phyloP scores from a whole-genome alignment of 2,888 invertebrate genomes.

The Eulithis testata region DNA sequence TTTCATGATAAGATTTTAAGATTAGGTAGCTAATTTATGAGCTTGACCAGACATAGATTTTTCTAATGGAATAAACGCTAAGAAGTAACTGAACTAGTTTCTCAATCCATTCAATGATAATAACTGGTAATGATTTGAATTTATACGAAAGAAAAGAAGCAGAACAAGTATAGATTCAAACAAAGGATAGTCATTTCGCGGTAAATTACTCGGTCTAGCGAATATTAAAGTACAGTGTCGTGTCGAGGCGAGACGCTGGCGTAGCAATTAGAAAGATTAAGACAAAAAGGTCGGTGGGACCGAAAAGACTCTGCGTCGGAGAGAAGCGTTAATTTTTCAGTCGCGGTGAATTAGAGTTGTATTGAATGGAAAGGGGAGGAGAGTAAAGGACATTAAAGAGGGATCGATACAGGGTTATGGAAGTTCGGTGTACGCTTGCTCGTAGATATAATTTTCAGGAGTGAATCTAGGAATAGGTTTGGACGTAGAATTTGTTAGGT shows the following conservation, averaged over 20 bases:
- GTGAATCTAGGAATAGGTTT: slow-evolving; percentile 31
- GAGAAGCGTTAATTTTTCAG: slow-evolving; percentile 58
- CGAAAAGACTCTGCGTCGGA: slow-evolving; percentile 38
- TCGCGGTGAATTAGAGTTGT: slow-evolving; percentile 51
- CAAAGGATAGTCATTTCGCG: slow-evolving; percentile 42
- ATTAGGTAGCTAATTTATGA: neutral
- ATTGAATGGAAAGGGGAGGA: slow-evolving; percentile 38
- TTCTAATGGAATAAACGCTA: neutral
- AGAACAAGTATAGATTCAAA: slow-evolving; percentile 8
- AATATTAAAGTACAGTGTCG: slow-evolving; percentile 47
- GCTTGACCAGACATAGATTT: no score
- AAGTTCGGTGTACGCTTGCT: slow-evolving; percentile 30
- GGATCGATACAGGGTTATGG: slow-evolving; percentile 47
- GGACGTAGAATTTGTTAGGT: slow-evolving; percentile 12
- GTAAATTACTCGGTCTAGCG: slow-evolving; percentile 49
- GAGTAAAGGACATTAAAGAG: slow-evolving; percentile 30
- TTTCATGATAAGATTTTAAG: slow-evolving; percentile 11
- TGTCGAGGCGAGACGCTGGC: slow-evolving; percentile 46
- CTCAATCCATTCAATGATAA: neutral
- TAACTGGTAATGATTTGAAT: slow-evolving; percentile 1
- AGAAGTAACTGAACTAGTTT: neutral
- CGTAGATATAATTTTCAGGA: slow-evolving; percentile 38
- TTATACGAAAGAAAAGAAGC: slow-evolving; percentile 1
- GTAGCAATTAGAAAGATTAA: slow-evolving; percentile 57
- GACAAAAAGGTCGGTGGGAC: slow-evolving; percentile 47